Percentiles rank a stretch among this genome's conserved stretches.
Conservation (phyloP, 2,888 invertebrate species). For the Lochmaea capreae region DNA sequence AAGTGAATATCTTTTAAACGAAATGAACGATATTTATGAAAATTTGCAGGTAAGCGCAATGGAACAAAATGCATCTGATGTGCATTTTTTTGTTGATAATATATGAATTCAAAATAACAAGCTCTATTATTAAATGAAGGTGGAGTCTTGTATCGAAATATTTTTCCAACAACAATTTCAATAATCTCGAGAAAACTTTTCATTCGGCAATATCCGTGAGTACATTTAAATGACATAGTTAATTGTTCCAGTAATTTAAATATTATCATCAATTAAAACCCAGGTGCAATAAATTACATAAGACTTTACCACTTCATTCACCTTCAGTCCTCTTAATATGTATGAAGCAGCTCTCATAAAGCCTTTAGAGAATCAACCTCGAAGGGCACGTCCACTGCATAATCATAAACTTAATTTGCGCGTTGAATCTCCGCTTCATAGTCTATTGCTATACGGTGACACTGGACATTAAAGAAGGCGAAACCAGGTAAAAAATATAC, state of each 20-base stretch:
- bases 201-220: too few species aligned
- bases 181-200: too few species aligned
- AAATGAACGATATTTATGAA: too few species aligned
- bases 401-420: not conserved
- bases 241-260: not conserved
- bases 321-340: not conserved
- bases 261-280: not conserved
- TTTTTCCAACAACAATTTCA: too few species aligned
- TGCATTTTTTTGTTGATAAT: too few species aligned
- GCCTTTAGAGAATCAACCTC: not conserved
- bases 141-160: too few species aligned
- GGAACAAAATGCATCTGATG: too few species aligned
- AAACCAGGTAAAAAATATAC: not conserved
- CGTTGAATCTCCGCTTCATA: slow-evolving; percentile 1
- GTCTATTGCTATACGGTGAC: not conserved
- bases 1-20: too few species aligned
- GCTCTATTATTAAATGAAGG: too few species aligned
- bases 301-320: not conserved
- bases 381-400: not conserved
- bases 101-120: too few species aligned
- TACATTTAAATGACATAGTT: not conserved
- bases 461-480: not conserved
- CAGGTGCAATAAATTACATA: not conserved
- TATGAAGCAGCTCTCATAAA: not conserved
- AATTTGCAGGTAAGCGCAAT: too few species aligned